phyloP scores from a whole-genome alignment of 2,888 invertebrate genomes.

The Tridacna gigas region DNA sequence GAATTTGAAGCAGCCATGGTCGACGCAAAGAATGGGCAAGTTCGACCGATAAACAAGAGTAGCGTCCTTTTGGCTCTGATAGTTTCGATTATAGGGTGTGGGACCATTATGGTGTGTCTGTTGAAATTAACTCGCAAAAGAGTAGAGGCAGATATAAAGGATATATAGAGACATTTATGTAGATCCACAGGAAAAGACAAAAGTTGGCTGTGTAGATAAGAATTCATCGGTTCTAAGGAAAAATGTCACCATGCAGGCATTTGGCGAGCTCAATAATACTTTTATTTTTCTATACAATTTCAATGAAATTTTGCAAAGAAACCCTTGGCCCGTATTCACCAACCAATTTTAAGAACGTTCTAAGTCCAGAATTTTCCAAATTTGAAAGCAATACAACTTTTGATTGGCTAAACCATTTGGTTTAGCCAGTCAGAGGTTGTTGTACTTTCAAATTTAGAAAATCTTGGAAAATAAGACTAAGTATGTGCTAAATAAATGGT shows the following conservation, averaged over 20 bases:
- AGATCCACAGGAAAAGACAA: too few species aligned
- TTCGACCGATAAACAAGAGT: background rate
- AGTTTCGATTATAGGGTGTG: conserved; percentile 7
- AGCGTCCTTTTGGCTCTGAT: background rate
- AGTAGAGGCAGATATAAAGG: background rate
- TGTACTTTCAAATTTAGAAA: too few species aligned
- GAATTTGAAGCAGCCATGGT: conserved; percentile 54
- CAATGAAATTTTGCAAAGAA: too few species aligned
- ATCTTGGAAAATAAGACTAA: too few species aligned
- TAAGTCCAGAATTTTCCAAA: too few species aligned
- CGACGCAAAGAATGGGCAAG: background rate
- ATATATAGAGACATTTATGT: background rate
- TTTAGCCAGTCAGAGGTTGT: too few species aligned
- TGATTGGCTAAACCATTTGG: too few species aligned
- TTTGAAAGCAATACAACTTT: too few species aligned
- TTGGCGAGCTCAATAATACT: background rate
- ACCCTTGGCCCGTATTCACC: too few species aligned
- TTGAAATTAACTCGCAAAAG: background rate
- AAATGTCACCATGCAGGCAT: background rate
- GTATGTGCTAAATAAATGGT: too few species aligned
- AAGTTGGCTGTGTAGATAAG: background rate
- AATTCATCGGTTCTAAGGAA: background rate
- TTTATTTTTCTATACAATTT: background rate
- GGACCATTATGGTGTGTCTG: background rate
- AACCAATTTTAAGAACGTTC: too few species aligned